Evolutionary conservation across 2,888 invertebrate genomes (phyloP).

Genomic region (Protophormia terraenovae): DNA sequence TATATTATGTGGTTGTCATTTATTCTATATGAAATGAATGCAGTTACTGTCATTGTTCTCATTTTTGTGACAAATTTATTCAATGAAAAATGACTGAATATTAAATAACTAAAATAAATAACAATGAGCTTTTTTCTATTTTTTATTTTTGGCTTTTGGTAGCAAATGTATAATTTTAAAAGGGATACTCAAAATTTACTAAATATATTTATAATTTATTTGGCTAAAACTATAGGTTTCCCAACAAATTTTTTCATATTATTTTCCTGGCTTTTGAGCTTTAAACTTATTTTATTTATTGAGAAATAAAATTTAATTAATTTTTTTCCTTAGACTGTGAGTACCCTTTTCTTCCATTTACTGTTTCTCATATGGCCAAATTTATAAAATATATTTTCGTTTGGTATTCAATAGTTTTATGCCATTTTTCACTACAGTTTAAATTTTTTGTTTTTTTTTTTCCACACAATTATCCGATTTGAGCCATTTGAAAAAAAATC

Average conservation of each 20-base stretch:
- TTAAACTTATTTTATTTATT: no score
- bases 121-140: background rate
- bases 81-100: background rate
- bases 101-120: background rate
- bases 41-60: background rate
- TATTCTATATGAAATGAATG: no score
- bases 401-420: background rate
- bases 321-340: no score
- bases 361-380: no score
- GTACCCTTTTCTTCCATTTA: no score
- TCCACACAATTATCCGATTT: background rate
- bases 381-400: background rate
- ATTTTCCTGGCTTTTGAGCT: no score
- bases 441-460: no score
- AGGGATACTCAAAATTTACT: background rate
- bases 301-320: no score
- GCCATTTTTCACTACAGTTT: background rate
- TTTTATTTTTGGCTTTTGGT: background rate
- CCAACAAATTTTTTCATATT: no score
- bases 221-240: no score
- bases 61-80: background rate
- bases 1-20: no score
- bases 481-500: conserved; percentile 9
- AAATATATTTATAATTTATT: no score
- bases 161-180: background rate